A percentile compares a stretch with the other conserved stretches of the same genome.
Evolutionary conservation across 1,140 invertebrate genomes (phyloP).

Genomic region (Achroia grisella): DNA sequence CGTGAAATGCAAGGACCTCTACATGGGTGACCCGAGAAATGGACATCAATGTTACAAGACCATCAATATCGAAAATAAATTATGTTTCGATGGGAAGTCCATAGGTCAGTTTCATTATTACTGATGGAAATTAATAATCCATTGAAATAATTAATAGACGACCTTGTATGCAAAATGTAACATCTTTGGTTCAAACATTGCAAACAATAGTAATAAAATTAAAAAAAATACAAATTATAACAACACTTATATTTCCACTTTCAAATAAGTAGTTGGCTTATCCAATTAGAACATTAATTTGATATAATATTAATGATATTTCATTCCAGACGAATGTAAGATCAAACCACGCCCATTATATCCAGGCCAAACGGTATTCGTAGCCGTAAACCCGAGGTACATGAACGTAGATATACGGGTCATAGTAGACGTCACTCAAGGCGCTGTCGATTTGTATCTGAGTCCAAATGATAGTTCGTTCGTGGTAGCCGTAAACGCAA

Average conservation of each 20-base stretch:
- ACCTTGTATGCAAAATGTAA: no score
- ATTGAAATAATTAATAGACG: no score
- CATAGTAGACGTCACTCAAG: constrained; percentile 93
- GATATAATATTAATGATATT: background rate
- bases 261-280: background rate
- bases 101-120: constrained; percentile 76
- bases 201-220: no score
- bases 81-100: constrained; percentile 94
- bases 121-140: background rate
- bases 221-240: no score
- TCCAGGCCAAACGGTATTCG: constrained; percentile 92
- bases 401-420: constrained; percentile 98
- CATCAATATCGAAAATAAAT: constrained; percentile 92
- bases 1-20: constrained; percentile 93
- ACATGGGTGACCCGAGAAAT: constrained; percentile 91
- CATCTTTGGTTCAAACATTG: background rate
- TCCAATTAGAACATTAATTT: background rate
- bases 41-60: constrained; percentile 97
- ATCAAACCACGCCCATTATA: constrained; percentile 86
- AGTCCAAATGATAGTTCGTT: constrained; percentile 94
- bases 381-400: constrained; percentile 94
- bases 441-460: constrained; percentile 89
- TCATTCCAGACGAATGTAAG: constrained; percentile 86
- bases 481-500: constrained; percentile 85
- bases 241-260: background rate